Conservation (phyloP, 1,140 invertebrate genomes). For the Drosophila novamexicana region DNA sequence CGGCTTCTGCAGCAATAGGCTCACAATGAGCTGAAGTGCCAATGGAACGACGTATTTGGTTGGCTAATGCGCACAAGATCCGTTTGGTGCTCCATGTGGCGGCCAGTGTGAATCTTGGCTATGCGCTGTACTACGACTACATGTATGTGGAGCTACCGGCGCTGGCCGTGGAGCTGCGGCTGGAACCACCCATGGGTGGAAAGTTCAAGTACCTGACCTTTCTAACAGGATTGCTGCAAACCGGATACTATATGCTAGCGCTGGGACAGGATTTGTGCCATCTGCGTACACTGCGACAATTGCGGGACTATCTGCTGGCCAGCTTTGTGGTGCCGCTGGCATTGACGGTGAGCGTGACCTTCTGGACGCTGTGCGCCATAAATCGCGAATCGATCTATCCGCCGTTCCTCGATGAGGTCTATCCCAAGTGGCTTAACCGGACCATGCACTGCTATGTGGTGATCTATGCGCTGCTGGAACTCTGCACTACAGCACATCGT, state of each 20-base stretch:
- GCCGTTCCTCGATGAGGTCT: slow-evolving; percentile 89
- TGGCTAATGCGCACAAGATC: not conserved
- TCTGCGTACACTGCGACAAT: slow-evolving; percentile 87
- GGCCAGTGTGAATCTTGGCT: slow-evolving; percentile 87
- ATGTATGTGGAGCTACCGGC: slow-evolving; percentile 87
- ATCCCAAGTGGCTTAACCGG: slow-evolving; percentile 94
- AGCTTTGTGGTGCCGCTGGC: slow-evolving; percentile 90
- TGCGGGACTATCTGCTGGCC: slow-evolving; percentile 89
- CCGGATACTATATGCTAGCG: slow-evolving; percentile 89
- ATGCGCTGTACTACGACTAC: slow-evolving; percentile 90
- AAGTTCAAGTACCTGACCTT: slow-evolving; percentile 95
- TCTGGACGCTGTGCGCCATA: slow-evolving; percentile 93
- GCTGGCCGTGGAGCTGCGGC: slow-evolving; percentile 85
- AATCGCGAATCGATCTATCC: slow-evolving; percentile 93
- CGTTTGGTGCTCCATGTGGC: slow-evolving; percentile 86
- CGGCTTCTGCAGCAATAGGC: too few relatives aligned
- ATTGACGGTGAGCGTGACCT: slow-evolving; percentile 93
- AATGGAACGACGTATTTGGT: not conserved
- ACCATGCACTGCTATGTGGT: slow-evolving; percentile 91
- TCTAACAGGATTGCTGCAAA: slow-evolving; percentile 91
- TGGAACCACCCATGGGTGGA: slow-evolving; percentile 86
- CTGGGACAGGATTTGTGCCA: slow-evolving; percentile 88
- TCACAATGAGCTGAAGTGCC: too few relatives aligned
- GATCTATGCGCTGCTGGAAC: slow-evolving; percentile 88
- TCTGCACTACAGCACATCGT: slow-evolving; percentile 87